Evolutionary conservation across 2,888 invertebrate genomes (phyloP).

Genomic region (Prostheceraeus crozeri): DNA sequence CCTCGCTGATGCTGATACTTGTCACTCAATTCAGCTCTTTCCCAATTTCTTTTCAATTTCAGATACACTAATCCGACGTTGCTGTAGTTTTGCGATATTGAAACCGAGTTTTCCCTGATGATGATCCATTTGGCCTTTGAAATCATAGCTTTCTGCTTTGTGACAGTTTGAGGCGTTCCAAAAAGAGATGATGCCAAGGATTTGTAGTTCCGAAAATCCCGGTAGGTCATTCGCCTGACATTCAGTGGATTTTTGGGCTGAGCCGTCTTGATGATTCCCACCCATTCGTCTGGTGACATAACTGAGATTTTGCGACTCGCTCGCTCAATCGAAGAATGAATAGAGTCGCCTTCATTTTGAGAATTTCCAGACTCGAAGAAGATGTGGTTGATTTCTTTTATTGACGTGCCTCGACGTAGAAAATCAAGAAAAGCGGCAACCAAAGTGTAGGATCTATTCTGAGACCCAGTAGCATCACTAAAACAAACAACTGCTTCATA

Average conservation of each 20-base stretch:
- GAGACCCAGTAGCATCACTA: too few relatives aligned
- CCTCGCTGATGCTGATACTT: background rate
- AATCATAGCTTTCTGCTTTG: too few relatives aligned
- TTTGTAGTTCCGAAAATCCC: too few relatives aligned
- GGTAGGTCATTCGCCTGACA: background rate
- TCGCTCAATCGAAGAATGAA: conserved; percentile 3
- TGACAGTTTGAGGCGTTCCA: too few relatives aligned
- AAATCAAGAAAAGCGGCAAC: background rate
- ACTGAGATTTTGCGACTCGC: background rate
- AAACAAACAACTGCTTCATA: background rate
- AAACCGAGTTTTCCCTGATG: too few relatives aligned
- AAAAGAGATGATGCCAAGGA: too few relatives aligned
- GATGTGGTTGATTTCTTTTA: background rate
- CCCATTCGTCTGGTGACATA: conserved; percentile 24
- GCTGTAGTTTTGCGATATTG: too few relatives aligned
- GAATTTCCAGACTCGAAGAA: conserved; percentile 6
- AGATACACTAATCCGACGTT: too few relatives aligned
- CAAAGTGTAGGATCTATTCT: too few relatives aligned
- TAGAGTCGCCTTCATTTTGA: background rate
- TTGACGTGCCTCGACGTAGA: background rate
- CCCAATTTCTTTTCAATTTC: conserved; percentile 1
- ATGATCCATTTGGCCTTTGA: too few relatives aligned
- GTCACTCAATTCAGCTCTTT: background rate
- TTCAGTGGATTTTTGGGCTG: background rate
- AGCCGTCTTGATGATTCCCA: conserved; percentile 3